Evolutionary conservation across 2,113 vertebrate genomes (phyloP), one percentile per base, ranked within the genome.

Genomic region (Sinocyclocheilus anshuiensis): DNA sequence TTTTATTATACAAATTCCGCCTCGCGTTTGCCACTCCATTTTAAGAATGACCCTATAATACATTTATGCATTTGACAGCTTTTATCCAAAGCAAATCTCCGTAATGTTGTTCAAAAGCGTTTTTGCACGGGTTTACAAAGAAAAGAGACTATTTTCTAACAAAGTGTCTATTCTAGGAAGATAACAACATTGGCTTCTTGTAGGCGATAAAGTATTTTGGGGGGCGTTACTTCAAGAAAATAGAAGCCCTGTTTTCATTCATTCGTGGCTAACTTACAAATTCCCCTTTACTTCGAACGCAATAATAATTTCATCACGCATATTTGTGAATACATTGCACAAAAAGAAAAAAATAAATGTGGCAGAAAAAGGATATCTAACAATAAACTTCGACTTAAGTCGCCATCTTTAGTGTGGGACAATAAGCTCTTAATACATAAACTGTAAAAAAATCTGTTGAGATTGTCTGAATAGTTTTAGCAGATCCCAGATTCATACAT

Each of bases 331-430:
- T 9, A 1, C 6, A 26, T 6, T 22, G 6, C 33, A 42, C 22
- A 33, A 45, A 63, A 9, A 42, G 1, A 39, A 39, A 7, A 6
- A 39, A 39, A 39, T 0, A 42, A 42, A 11, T 42, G 53, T 9
- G 18, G 0, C 16, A 36, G 29, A 36, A 20, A 22, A 39, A 2
- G 4, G 12, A 78, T 15, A 36, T 59, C 26, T 36, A 57, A 39
- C 77, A 22, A 78, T n/a, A 78, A 59, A 22, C 16, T 36, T 78
- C 18, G 36, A 12, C 0, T 42, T 79, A 78, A 77, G 92, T 91
- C 94, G 93, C 94, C 94, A 94, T 94, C 92, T 95, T 94, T 94
- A 94, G 84, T 94, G 92, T 92, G 93, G 94, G 94, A 95, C 93
- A 95, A 94, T 94, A 84, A 59, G 26, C 12, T 29, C 33, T 26